Percentiles rank a stretch among this genome's conserved stretches.
These are phyloP conservation scores for Muscicapa adusta DNA, from an alignment of 2,113 vertebrate genomes.

Conservation along the genomic window DNA sequence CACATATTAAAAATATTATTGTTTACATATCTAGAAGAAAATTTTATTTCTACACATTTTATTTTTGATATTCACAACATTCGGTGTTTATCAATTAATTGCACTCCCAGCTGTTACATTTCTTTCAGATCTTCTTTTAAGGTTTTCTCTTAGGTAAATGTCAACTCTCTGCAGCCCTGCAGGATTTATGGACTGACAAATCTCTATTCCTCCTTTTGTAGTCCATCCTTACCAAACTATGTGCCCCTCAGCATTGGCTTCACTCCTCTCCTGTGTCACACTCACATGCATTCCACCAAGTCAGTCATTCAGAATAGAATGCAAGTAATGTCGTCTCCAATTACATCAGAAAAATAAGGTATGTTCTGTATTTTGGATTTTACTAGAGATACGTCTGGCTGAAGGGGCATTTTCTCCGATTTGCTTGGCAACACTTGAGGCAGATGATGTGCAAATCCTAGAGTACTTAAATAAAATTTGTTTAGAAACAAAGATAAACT, in stretches of 20 bases:
- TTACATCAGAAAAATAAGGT: background rate
- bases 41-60: background rate
- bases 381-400: background rate
- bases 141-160: conserved; percentile 37
- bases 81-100: conserved; percentile 2
- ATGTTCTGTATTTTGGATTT: background rate
- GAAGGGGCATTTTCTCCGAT: background rate
- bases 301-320: background rate
- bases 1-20: background rate
- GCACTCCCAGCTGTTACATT: conserved; percentile 19
- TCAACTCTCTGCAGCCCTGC: background rate
- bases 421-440: background rate
- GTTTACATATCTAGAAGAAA: background rate
- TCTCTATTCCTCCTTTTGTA: background rate
- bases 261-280: background rate
- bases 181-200: conserved; percentile 16
- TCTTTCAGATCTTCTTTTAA: conserved; percentile 35
- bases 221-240: background rate
- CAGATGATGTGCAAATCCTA: background rate
- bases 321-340: background rate
- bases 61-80: conserved; percentile 2
- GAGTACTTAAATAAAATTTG: background rate
- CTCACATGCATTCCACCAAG: background rate
- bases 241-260: background rate
- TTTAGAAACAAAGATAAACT: background rate